Evolutionary conservation across 2,797 vertebrate species (phyloP), one percentile per base, ranked within the genome.

Genomic region (Anniella stebbinsi): DNA sequence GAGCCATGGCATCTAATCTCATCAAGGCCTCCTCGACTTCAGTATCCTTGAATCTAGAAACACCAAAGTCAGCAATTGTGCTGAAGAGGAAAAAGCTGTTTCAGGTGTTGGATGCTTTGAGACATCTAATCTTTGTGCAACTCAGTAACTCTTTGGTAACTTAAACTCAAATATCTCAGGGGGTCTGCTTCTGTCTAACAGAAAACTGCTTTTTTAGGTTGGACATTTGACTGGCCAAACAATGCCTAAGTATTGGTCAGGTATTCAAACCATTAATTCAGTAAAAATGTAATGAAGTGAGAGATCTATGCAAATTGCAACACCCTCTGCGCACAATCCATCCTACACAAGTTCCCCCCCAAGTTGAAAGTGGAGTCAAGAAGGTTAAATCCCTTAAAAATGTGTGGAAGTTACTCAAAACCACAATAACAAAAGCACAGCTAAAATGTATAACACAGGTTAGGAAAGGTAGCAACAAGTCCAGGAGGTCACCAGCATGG

Each of bases 141-240:
- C 78, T 18, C 51, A 90, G 11, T 36, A 57, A 54, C 1, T 0
- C 0, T 60, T 1, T 57, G n/a, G 36, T 67, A 57, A 60, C 87
- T 72, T 0, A 88, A 60, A 77, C 80, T 87, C 70, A 84, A 82
- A 25, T 38, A 28, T 0, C 87, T 93, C 77, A 88, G 1, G 25
- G 70, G 2, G 1, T 88, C 21, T 21, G n/a, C 0, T 89, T 91
- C 10, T 91, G 12, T 18, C 13, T 76, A 57, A 45, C 90, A 81
- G 15, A 70, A 80, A 41, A 25, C 3, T 77, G 0, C 84, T 89
- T 36, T 7, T 91, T 89, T 82, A 45, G 36, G 2, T 13, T 82
- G n/a, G 25, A 30, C 21, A 72, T 6, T 21, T 38, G 30, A 33
- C 18, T 57, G 17, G 28, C 41, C n/a, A 23, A n/a, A 84, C 2